Evolutionary conservation across 2,888 invertebrate species (phyloP), one percentile per base, ranked within the genome.

Genomic region (Amblyjoppa fuscipennis): DNA sequence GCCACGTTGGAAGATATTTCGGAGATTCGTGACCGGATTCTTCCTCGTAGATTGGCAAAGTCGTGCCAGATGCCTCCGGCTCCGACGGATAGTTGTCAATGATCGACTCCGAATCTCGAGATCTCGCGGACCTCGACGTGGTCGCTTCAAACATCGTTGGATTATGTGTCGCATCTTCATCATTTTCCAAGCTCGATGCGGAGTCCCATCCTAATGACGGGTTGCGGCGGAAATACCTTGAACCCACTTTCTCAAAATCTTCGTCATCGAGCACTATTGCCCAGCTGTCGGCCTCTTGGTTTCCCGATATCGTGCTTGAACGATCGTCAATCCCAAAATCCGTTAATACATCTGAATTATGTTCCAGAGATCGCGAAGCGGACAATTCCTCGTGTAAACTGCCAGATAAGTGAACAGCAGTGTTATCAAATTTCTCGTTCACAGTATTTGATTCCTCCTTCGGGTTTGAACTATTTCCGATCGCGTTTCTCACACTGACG

Each of bases 381-480:
- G 16, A 11, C 13, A 25, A 20, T 25, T 61, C 25, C 25, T 59
- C 38, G 5, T 13, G 13, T 0, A 49, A 70, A 34, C 3, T 61
- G 20, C 4, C 25, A 20, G 61, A 20, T 45, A 45, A 31, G 13
- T 45, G 9, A 70, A 61, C 6, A 16, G 20, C 6, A 11, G 13
- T 20, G 11, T 20, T 45, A 25, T 51, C 5, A 9, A 38, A 0
- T 38, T 20, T 25, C 3, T 64, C 11, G 1, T 34, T 38, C 64
- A 20, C 20, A 13, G 13, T 20, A 13, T 9, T 38, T 34, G 11
- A 70, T 34, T 69, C 49, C 49, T 59, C 56, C 31, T 51, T 13
- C 20, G 53, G 38, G 34, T 38, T 51, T 31, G 49, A 11, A 68
- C 69, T 70, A 20, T 68, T 25, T 64, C 66, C 77, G 66, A 31